phyloP scores from a whole-genome alignment of 2,797 vertebrate species.

The Myotis findleyi region DNA sequence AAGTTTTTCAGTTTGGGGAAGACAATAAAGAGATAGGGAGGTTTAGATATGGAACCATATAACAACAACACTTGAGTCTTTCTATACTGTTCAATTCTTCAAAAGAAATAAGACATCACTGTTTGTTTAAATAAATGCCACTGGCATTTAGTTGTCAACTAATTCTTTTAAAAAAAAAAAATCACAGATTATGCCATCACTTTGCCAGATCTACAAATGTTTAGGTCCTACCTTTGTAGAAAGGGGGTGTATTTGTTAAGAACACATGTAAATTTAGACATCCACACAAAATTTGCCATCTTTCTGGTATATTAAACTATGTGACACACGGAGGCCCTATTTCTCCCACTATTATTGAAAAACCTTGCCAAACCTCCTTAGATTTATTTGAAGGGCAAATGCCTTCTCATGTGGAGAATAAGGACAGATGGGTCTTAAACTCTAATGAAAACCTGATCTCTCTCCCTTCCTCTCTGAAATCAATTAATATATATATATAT shows the following conservation, averaged over 20 bases:
- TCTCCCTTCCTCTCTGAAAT: too few relatives aligned
- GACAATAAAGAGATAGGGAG: background rate
- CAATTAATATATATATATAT: too few relatives aligned
- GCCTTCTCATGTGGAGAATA: background rate
- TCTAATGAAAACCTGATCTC: background rate
- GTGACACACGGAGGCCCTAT: background rate
- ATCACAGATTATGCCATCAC: background rate
- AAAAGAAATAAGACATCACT: background rate
- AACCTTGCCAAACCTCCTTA: background rate
- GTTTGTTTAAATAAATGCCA: background rate
- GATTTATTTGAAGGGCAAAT: background rate
- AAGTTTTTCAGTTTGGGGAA: background rate
- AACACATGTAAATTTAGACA: background rate
- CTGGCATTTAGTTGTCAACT: background rate
- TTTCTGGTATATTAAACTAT: background rate
- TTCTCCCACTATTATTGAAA: background rate
- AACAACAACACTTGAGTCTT: background rate
- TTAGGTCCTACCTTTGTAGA: background rate
- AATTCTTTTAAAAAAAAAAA: background rate
- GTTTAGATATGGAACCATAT: background rate
- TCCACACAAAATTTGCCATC: background rate
- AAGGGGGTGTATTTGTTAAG: background rate
- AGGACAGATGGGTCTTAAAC: background rate
- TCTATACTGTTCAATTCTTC: background rate
- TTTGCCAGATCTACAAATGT: background rate